Evolutionary conservation across 2,797 vertebrate genomes (phyloP), one percentile per base, ranked within the genome.

Genomic region (Syngnathus acus): DNA sequence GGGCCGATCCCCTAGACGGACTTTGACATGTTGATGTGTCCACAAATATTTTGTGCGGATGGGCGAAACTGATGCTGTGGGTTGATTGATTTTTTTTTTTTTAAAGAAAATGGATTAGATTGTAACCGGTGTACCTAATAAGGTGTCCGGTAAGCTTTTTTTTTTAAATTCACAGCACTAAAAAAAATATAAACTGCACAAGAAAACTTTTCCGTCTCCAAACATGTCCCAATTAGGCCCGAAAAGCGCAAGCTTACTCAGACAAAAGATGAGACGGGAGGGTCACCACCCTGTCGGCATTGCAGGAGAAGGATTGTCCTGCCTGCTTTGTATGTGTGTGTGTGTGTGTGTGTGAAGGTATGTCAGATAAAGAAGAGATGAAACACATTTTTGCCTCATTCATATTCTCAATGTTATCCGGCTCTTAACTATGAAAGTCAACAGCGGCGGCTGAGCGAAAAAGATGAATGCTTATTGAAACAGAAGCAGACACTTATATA

Each of bases 221-320:
- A 74, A 75, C 70, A 75, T 26, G 65, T 59, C 40, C 70, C 68
- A 84, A 78, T 81, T 74, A 78, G 58, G 67, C 55, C 50, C 40
- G 23, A 67, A 73, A 43, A 71, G 42, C 54, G 9, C 38, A 37
- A 62, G 6, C 59, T 69, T 43, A 45, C 42, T 43, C 26, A 11
- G 40, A 62, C 63, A 37, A 40, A 1, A 77, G 57, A 82, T 57
- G 38, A 69, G 72, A 75, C 39, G 32, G 58, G 53, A 55, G 55
- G 66, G 70, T 85, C 77, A 67, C 9, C 70, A 73, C 70, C 74
- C 48, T 70, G 38, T 72, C 67, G 67, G 53, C 62, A 40, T 60
- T 17, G 55, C 19, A 60, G 60, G 32, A 50, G 21, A 32, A 66
- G 37, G 32, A 23, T 64, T 0, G 8, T 1, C 3, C 7, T 17